Base-by-base conservation (phyloP, 2,113 vertebrate genomes). In the Heterocephalus glaber region DNA sequence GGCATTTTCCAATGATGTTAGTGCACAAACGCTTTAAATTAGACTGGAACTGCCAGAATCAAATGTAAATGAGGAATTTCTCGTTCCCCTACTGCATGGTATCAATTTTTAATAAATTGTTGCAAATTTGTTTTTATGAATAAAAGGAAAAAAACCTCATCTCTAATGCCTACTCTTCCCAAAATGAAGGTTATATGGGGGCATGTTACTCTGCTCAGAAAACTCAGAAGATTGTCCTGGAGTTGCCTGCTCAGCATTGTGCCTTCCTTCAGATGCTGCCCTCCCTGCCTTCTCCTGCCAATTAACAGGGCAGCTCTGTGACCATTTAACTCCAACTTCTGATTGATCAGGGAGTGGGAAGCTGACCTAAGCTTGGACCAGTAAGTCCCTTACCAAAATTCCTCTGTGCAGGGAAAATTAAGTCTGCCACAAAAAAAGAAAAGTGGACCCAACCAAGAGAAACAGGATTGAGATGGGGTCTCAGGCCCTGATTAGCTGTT, bases 41-140 rank as follows among this genome's bases (percentile, higher is more conserved):
- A 98, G 98, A 99, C 98, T 98, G 98, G 98, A 98, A 99, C 98
- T 98, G 98, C 98, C 98, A 98, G 98, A 98, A 98, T 98, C 98
- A 98, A 98, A 98, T 99, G 98, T 98, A 99, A 98, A 99, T 99
- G 98, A 98, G 98, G 97, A 98, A 97, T 99, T 99, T 99, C 99
- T 99, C 99, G 97, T 99, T 98, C 98, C 98, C 98, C 98, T 98
- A 98, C 98, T 99, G 99, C 99, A 99, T 99, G 99, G 99, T 98
- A 99, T 98, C 98, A 97, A 99, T 99, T 99, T 99, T 99, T 99
- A 99, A 99, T 98, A 99, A 99, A 99, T 98, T 99, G 98, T 99
- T 99, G 98, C 98, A 99, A 98, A 99, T 99, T 98, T 98, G 98
- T 99, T 99, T 99, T 99, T 99, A 99, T 98, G 98, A 99, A 99